These are phyloP conservation scores for Xylocampa areola DNA, from an alignment of 2,888 invertebrate species.

Conservation along the genomic window DNA sequence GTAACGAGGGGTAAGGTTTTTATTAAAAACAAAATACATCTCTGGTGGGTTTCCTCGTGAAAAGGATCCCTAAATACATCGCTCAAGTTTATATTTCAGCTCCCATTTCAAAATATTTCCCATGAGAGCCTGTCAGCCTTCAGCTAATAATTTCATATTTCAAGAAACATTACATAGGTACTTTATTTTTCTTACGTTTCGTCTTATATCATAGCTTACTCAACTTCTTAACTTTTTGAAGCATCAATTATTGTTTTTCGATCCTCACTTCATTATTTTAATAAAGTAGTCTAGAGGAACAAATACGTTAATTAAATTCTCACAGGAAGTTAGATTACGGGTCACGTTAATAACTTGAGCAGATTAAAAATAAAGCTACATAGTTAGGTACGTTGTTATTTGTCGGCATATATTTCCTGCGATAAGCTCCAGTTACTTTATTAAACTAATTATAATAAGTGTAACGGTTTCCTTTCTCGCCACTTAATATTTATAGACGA, in stretches of 20 bases:
- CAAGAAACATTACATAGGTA: slow-evolving; percentile 31
- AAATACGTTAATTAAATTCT: slow-evolving; percentile 50
- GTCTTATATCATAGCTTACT: slow-evolving; percentile 20
- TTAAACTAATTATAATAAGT: slow-evolving; percentile 51
- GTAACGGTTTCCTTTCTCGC: slow-evolving; percentile 52
- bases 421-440: slow-evolving; percentile 58
- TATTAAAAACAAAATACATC: neutral
- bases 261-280: neutral
- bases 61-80: slow-evolving; percentile 65
- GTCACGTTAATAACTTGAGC: slow-evolving; percentile 57
- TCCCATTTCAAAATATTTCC: slow-evolving; percentile 83
- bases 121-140: slow-evolving; percentile 70
- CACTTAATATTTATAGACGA: slow-evolving; percentile 21
- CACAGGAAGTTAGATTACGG: slow-evolving; percentile 62
- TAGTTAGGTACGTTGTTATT: slow-evolving; percentile 56
- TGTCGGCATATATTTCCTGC: slow-evolving; percentile 63
- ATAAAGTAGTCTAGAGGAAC: slow-evolving; percentile 23
- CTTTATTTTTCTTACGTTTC: slow-evolving; percentile 20
- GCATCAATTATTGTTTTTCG: slow-evolving; percentile 15
- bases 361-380: slow-evolving; percentile 55
- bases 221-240: slow-evolving; percentile 6
- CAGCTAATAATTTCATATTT: slow-evolving; percentile 34
- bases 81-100: slow-evolving; percentile 70
- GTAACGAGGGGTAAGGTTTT: neutral
- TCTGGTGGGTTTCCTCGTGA: slow-evolving; percentile 23